Percentiles rank a stretch among this genome's conserved stretches.
Evolutionary conservation across 2,888 invertebrate genomes (phyloP).

Genomic region (Xanthorhoe spadicearia): DNA sequence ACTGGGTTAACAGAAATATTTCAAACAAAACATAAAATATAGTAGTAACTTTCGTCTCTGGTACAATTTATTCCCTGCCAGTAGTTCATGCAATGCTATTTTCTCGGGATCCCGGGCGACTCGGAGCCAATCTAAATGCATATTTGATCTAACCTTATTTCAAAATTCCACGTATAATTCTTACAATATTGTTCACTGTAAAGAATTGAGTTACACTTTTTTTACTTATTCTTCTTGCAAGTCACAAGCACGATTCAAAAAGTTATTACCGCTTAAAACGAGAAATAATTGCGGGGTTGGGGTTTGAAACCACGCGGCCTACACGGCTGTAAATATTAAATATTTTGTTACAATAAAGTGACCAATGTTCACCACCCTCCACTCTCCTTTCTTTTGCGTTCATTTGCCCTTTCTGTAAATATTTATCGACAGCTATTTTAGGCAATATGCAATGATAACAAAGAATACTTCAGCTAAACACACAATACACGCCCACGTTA

Average conservation of each 20-base stretch:
- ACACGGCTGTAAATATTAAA: too few relatives aligned
- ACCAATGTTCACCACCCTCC: too few relatives aligned
- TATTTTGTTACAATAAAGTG: too few relatives aligned
- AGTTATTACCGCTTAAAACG: too few relatives aligned
- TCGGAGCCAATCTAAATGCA: slow-evolving; percentile 35
- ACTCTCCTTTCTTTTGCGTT: not conserved
- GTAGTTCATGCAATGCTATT: slow-evolving; percentile 28
- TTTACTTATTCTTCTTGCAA: too few relatives aligned
- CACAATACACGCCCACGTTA: slow-evolving; percentile 28
- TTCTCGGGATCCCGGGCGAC: slow-evolving; percentile 28
- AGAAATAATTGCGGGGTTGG: too few relatives aligned
- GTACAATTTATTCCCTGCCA: slow-evolving; percentile 15
- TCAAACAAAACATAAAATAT: not conserved
- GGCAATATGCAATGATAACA: slow-evolving; percentile 37
- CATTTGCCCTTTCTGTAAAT: slow-evolving; percentile 14
- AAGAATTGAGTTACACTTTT: not conserved
- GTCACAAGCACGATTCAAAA: too few relatives aligned
- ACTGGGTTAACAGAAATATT: too few relatives aligned
- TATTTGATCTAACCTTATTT: slow-evolving; percentile 29
- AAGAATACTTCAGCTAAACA: slow-evolving; percentile 27
- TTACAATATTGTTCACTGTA: slow-evolving; percentile 3
- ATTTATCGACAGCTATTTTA: slow-evolving; percentile 24
- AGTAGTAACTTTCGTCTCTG: not conserved
- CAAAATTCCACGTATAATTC: slow-evolving; percentile 12
- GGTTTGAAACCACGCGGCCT: too few relatives aligned